Percentiles rank a stretch among this genome's conserved stretches.
These are phyloP conservation scores for Hyposoter didymator DNA, from an alignment of 2,888 invertebrate genomes.

Conservation along the genomic window DNA sequence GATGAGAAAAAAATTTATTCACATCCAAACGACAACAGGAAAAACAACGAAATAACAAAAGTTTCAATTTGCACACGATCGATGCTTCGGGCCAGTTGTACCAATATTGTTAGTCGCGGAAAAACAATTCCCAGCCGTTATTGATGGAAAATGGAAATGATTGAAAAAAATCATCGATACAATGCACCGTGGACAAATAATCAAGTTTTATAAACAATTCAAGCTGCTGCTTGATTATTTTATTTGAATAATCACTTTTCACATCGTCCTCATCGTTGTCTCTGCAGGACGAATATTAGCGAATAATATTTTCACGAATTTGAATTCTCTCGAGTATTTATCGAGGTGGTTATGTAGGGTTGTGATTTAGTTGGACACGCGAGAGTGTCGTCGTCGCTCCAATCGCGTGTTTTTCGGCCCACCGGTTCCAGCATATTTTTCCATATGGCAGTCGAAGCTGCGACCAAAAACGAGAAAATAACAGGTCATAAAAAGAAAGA, in stretches of 20 bases:
- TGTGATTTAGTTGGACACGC: constrained; percentile 84
- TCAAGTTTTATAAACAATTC: too few species aligned
- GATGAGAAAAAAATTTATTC: not conserved
- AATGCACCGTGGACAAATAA: too few species aligned
- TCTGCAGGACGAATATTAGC: not conserved
- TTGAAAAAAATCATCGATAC: too few species aligned
- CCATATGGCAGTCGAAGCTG: constrained; percentile 86
- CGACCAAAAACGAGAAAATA: constrained; percentile 80
- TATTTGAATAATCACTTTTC: not conserved
- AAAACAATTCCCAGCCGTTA: not conserved
- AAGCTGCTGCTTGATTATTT: not conserved
- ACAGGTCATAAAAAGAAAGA: constrained; percentile 46
- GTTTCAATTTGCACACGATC: not conserved
- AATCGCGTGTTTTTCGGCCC: constrained; percentile 83
- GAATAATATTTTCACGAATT: constrained; percentile 7
- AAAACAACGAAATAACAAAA: not conserved
- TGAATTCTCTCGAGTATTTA: constrained; percentile 39
- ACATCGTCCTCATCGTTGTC: not conserved
- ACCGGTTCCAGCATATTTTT: constrained; percentile 87
- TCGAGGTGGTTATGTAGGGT: constrained; percentile 83
- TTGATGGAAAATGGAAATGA: not conserved
- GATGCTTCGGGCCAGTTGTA: not conserved
- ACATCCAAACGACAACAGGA: not conserved
- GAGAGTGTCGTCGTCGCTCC: constrained; percentile 81
- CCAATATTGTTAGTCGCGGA: too few species aligned